Conservation (phyloP, 2,113 vertebrate species). For the Callionymus lyra region DNA sequence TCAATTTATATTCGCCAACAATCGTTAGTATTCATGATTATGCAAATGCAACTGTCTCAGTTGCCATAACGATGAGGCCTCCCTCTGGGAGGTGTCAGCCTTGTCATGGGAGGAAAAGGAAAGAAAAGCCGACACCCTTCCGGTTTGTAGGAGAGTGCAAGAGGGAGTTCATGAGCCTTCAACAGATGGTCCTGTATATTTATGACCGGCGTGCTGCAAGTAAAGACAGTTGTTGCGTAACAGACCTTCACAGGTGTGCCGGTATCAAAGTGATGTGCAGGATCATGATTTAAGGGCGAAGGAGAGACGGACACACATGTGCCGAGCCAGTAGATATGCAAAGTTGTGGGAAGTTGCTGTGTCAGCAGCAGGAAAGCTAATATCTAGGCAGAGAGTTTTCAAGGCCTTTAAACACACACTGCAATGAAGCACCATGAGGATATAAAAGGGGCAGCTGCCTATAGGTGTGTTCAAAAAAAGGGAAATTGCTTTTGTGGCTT, state of each 20-base stretch:
- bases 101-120: slow-evolving; percentile 34
- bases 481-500: too few species aligned
- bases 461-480: too few species aligned
- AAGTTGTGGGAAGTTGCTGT: slow-evolving; percentile 46
- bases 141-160: slow-evolving; percentile 23
- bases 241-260: slow-evolving; percentile 6
- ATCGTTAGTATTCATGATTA: slow-evolving; percentile 65
- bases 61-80: slow-evolving; percentile 40
- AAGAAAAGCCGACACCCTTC: slow-evolving; percentile 48
- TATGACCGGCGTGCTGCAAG: slow-evolving; percentile 40
- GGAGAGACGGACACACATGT: slow-evolving; percentile 15
- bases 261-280: slow-evolving; percentile 27
- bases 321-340: slow-evolving; percentile 47
- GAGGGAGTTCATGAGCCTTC: slow-evolving; percentile 9
- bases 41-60: slow-evolving; percentile 68
- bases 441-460: slow-evolving; percentile 22
- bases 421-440: slow-evolving; percentile 1
- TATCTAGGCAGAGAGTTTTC: slow-evolving; percentile 48
- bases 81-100: slow-evolving; percentile 58
- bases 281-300: neutral
- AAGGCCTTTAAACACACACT: slow-evolving; percentile 27
- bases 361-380: slow-evolving; percentile 61
- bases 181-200: slow-evolving; percentile 73
- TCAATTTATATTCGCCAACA: slow-evolving; percentile 50
- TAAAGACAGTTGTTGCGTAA: too few species aligned